Evolutionary conservation across 1,140 invertebrate genomes (phyloP), one percentile per base, ranked within the genome.

Genomic region (Nomia melanderi): DNA sequence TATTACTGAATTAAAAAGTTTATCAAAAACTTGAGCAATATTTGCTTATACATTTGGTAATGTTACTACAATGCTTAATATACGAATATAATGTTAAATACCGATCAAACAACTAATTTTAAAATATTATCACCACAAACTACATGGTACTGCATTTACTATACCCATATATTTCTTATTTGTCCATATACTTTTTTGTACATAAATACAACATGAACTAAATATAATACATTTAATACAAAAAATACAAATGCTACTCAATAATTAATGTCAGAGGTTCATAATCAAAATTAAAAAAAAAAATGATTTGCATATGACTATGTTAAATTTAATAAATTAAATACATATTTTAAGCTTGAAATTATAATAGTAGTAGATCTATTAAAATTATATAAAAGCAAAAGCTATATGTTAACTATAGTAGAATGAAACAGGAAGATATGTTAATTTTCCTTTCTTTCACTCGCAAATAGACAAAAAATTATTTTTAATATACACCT

Each of bases 371-470:
- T 71, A 39, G 17, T 50, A 73, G 59, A 33, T 74, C 53, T 25
- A 74, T 65, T 74, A 59, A 57, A 53, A 44, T 70, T 50, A 53
- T 72, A 74, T 54, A 66, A 69, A 77, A 86, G 71, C 81, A 66
- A 76, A 53, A 70, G 77, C 20, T 82, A 73, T 27, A 63, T 69
- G 62, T 82, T 82, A 84, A 86, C 80, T 85, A 82, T 70, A 60
- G 71, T 82, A 83, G 70, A 74, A 72, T 79, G 79, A 84, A 82
- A 85, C 50, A 83, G 72, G 69, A 81, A 86, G 79, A 83, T 82
- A 77, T 80, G 60, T 80, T 63, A 71, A 79, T 81, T 64, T 50
- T 27, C 39, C 31, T 70, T 63, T 66, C 31, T 25, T 41, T 63
- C 67, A 54, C 14, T 64, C 31, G 59, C 60, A 57, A 50, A 62